phyloP scores from a whole-genome alignment of 2,888 invertebrate species.

The Athalia circularis region DNA sequence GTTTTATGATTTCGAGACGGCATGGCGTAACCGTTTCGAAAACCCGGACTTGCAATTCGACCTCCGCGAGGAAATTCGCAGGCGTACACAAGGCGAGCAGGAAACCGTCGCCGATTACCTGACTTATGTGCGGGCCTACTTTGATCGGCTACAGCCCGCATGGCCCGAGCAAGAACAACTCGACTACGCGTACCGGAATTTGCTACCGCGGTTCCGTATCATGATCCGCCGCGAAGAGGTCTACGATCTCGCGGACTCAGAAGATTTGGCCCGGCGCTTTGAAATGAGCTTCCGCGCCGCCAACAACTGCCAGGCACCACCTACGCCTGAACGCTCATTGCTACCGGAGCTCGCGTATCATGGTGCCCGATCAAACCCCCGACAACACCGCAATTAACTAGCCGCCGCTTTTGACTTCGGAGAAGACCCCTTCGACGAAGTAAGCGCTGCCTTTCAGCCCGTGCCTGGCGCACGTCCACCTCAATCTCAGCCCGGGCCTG shows the following conservation, averaged over 20 bases:
- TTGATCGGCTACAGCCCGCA: neutral
- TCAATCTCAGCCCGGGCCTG: too few relatives aligned
- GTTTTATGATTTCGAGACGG: neutral
- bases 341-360: neutral
- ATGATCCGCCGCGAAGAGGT: neutral
- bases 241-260: neutral
- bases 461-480: too few relatives aligned
- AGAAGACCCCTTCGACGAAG: too few relatives aligned
- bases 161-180: slow-evolving; percentile 12
- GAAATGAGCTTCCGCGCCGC: neutral
- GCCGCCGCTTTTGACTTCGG: too few relatives aligned
- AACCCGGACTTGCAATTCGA: slow-evolving; percentile 8
- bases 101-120: slow-evolving; percentile 17
- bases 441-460: too few relatives aligned
- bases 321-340: neutral
- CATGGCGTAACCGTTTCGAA: neutral
- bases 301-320: neutral
- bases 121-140: too few relatives aligned
- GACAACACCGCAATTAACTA: too few relatives aligned
- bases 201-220: slow-evolving; percentile 1
- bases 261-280: neutral
- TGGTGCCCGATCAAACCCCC: too few relatives aligned
- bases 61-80: neutral
- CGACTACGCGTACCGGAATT: too few relatives aligned
- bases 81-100: neutral